Evolutionary conservation across 2,888 invertebrate genomes (phyloP), one percentile per base, ranked within the genome.

Genomic region (Dryocosmus kuriphilus): DNA sequence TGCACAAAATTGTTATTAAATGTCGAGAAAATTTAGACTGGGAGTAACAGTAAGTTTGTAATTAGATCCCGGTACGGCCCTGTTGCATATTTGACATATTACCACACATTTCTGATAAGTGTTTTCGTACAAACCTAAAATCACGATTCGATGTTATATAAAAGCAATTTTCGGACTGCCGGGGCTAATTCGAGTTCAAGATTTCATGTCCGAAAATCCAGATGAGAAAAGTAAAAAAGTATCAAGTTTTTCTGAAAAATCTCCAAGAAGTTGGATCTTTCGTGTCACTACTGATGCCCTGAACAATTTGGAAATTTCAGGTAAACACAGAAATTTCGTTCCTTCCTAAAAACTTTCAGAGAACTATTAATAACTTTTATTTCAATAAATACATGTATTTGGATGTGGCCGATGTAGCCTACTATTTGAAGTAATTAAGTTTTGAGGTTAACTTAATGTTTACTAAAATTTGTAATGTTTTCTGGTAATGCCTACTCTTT

Each of bases 51-150:
- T 14, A 8, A 57, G 24, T 57, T 57, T 14, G 0, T 2, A 57
- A 24, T 57, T 14, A 57, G 11, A 57, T 24, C 57, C 9, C 1
- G 9, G 0, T 35, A 63, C 62, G 62, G n/a, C n/a, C 35, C 62
- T 63, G 62, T 9, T 19, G n/a, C 62, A 63, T 63, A 63, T 63
- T 63, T 63, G 62, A 32, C 35, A 63, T 63, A 35, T 63, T 63
- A 35, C 32, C 22, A 24, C 24, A 57, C 32, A 35, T 35, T 63
- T n/a, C 62, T n/a, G n/a, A 35, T 19, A 11, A 32, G 32, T 63
- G 32, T 63, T 63, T 63, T 35, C 32, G 7, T 9, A 35, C 22
- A 35, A 32, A n/a, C n/a, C 19, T 9, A n/a, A 63, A 35, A 63
- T n/a, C 57, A 57, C 32, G 62, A 32, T 63, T 32, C 62, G 19